A percentile compares a stretch with the other conserved stretches of the same genome.
These are phyloP conservation scores for Micromussa lordhowensis DNA, from an alignment of 92 coral and sea anemone species.

Conservation along the genomic window DNA sequence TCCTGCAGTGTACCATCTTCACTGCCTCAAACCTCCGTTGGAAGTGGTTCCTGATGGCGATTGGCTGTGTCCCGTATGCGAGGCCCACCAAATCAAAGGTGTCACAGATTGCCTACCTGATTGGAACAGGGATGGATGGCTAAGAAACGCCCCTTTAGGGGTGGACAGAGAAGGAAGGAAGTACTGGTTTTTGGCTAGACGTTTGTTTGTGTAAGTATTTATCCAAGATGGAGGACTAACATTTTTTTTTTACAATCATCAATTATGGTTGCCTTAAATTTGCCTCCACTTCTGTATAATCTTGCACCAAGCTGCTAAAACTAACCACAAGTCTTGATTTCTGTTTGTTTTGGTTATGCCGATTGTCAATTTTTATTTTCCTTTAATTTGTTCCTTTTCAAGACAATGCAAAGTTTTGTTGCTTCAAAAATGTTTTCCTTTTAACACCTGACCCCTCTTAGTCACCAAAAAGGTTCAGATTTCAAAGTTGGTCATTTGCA, in stretches of 20 bases:
- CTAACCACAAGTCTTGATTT: neutral
- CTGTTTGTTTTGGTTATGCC: neutral
- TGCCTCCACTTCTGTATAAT: neutral
- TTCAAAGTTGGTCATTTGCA: neutral
- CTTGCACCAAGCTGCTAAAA: neutral
- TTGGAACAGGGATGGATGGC: conserved; percentile 91
- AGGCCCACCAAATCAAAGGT: conserved; percentile 89
- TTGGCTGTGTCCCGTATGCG: conserved; percentile 99
- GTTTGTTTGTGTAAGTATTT: conserved; percentile 94
- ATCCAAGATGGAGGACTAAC: conserved; percentile 18
- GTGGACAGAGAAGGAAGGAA: conserved; percentile 94
- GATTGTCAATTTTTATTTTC: neutral
- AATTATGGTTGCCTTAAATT: neutral
- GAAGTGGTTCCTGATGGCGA: conserved; percentile 99
- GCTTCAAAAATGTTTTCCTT: neutral
- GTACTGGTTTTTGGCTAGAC: conserved; percentile 95
- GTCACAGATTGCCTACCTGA: conserved; percentile 89
- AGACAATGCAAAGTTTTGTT: neutral
- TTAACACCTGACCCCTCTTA: neutral
- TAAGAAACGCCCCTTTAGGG: conserved; percentile 92
- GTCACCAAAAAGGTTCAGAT: neutral
- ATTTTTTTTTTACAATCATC: neutral
- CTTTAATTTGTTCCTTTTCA: neutral
- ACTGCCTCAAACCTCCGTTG: conserved; percentile 96
- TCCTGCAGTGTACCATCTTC: conserved; percentile 98